Conservation (phyloP, 2,113 vertebrate genomes). For the Pteropus alecto region DNA sequence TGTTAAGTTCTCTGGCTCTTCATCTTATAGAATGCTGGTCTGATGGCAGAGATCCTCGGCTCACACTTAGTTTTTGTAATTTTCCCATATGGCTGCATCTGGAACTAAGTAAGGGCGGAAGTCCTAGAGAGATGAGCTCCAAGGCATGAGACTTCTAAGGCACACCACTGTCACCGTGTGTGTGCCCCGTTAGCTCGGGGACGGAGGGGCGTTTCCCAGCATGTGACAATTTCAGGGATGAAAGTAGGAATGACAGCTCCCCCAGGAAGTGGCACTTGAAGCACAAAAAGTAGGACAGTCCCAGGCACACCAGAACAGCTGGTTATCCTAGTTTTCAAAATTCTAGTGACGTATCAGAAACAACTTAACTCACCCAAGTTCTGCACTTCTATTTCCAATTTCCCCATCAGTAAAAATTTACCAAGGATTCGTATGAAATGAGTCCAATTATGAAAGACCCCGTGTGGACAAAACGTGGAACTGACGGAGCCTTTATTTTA, state of each 20-base stretch:
- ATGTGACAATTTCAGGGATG: neutral
- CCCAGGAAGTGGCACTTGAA: neutral
- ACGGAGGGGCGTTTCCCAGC: fast-evolving
- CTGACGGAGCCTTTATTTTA: neutral
- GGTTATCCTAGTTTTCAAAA: neutral
- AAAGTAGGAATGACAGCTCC: neutral
- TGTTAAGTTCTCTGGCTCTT: neutral
- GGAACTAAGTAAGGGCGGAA: neutral
- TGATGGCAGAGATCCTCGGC: neutral
- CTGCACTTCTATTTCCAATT: neutral
- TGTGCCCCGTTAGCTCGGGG: neutral
- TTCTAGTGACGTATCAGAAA: neutral
- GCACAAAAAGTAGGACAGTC: neutral
- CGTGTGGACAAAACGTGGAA: neutral
- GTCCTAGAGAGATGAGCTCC: neutral
- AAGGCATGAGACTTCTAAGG: neutral
- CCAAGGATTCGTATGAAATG: neutral
- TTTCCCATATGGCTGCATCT: neutral
- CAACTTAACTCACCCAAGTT: neutral
- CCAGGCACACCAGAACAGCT: neutral
- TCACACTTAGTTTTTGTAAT: neutral
- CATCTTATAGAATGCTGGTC: neutral
- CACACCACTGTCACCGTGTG: neutral
- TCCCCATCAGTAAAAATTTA: neutral
- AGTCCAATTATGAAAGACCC: neutral